Percentiles rank a stretch among this genome's conserved stretches.
Evolutionary conservation across 2,888 invertebrate species (phyloP).

Genomic region (Thalpophila matura): DNA sequence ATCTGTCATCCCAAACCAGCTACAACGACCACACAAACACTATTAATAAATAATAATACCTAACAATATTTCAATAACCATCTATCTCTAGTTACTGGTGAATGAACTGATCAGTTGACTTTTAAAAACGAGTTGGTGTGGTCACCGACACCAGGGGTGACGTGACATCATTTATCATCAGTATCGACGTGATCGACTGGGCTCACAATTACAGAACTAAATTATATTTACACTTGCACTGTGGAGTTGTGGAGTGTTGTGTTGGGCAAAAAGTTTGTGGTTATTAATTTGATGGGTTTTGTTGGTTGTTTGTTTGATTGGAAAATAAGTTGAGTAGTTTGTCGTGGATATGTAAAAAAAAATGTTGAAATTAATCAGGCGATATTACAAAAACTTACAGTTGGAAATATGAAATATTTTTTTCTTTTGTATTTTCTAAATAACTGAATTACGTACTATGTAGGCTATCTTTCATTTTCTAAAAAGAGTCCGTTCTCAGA

Average conservation of each 20-base stretch:
- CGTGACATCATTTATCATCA: constrained; percentile 81
- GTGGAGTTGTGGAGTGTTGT: constrained; percentile 8
- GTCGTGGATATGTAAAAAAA: too few relatives aligned
- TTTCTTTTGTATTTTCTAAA: too few relatives aligned
- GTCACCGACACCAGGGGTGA: constrained; percentile 71
- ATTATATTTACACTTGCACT: constrained; percentile 57
- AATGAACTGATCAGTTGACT: constrained; percentile 78
- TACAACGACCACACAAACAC: background rate
- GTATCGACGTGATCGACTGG: constrained; percentile 84
- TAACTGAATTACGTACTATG: too few relatives aligned
- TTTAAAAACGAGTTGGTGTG: constrained; percentile 75
- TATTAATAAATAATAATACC: constrained; percentile 41
- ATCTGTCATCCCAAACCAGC: constrained; percentile 12
- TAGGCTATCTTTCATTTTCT: too few relatives aligned
- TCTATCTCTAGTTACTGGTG: constrained; percentile 66
- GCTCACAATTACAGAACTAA: constrained; percentile 69
- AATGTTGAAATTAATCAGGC: too few relatives aligned
- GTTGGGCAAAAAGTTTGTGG: background rate
- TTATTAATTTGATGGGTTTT: background rate
- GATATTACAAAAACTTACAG: too few relatives aligned
- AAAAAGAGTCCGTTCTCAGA: too few relatives aligned
- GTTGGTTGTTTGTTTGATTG: background rate
- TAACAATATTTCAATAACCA: constrained; percentile 52
- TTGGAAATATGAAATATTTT: too few relatives aligned
- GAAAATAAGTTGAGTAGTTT: too few relatives aligned